Conservation (phyloP, 2,888 invertebrate species). For the Andrena camellia region DNA sequence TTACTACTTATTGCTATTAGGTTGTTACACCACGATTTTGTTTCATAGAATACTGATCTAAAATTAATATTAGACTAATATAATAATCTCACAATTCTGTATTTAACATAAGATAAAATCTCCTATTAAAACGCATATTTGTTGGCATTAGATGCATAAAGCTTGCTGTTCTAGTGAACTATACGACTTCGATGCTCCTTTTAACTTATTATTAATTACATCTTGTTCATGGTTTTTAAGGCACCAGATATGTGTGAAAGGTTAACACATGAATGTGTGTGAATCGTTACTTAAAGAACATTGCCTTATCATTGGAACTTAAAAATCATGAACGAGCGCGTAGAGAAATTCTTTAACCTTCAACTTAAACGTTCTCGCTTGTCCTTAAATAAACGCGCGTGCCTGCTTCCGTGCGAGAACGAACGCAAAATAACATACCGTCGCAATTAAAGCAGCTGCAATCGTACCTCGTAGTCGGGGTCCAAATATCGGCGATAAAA, state of each 20-base stretch:
- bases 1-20: slow-evolving; percentile 77
- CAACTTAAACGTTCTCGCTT: slow-evolving; percentile 22
- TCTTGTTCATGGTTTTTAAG: slow-evolving; percentile 75
- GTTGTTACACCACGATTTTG: slow-evolving; percentile 70
- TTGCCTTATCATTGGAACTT: slow-evolving; percentile 60
- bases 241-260: slow-evolving; percentile 67
- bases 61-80: slow-evolving; percentile 60
- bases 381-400: slow-evolving; percentile 34
- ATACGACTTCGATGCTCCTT: slow-evolving; percentile 62
- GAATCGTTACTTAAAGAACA: slow-evolving; percentile 41
- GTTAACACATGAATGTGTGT: slow-evolving; percentile 38
- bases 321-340: slow-evolving; percentile 71
- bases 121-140: slow-evolving; percentile 42
- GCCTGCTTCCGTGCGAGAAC: slow-evolving; percentile 32
- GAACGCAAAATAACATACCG: slow-evolving; percentile 32
- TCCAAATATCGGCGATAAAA: slow-evolving; percentile 21
- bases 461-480: slow-evolving; percentile 15
- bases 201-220: slow-evolving; percentile 62
- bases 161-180: slow-evolving; percentile 59
- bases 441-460: slow-evolving; percentile 22
- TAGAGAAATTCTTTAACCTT: slow-evolving; percentile 46
- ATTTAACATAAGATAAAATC: slow-evolving; percentile 57
- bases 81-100: slow-evolving; percentile 44
- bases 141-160: slow-evolving; percentile 48
- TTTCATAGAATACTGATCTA: slow-evolving; percentile 74